Conservation (phyloP, 2,888 invertebrate species). For the Coremacera marginata region DNA sequence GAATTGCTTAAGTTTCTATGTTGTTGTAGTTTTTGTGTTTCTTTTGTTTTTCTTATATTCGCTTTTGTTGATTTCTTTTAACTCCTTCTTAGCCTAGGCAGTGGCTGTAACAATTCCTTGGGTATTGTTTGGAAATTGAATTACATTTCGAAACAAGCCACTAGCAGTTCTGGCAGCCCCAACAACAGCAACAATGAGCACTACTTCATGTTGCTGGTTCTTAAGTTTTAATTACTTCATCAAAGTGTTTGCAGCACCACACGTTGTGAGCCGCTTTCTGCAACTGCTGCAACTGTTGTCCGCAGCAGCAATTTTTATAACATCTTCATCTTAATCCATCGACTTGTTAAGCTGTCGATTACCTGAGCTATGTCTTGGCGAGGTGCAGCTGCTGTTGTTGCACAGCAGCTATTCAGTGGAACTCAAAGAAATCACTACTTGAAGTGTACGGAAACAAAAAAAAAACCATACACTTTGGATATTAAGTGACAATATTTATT, state of each 20-base stretch:
- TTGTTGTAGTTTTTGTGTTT: not conserved
- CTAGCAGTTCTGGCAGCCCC: not conserved
- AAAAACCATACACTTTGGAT: slow-evolving; percentile 5
- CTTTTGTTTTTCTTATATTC: not conserved
- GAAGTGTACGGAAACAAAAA: not conserved
- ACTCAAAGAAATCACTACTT: not conserved
- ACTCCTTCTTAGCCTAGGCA: not conserved
- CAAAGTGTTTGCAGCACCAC: slow-evolving; percentile 42
- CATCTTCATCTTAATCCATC: not conserved
- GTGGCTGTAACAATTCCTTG: not conserved
- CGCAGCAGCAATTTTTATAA: not conserved
- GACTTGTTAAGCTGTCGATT: not conserved
- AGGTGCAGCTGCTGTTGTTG: not conserved
- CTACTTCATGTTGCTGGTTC: not conserved
- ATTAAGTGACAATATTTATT: slow-evolving; percentile 36
- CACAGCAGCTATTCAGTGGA: not conserved
- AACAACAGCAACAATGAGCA: slow-evolving; percentile 11
- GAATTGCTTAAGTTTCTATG: slow-evolving; percentile 15
- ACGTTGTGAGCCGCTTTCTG: not conserved
- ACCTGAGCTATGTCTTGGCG: not conserved
- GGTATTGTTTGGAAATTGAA: slow-evolving; percentile 33
- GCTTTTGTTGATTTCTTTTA: not conserved
- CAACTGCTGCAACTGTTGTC: not conserved
- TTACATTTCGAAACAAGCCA: slow-evolving; percentile 32
- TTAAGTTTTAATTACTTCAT: slow-evolving; percentile 62